phyloP scores from a whole-genome alignment of 1,140 invertebrate species.

The Bombus superbus region DNA sequence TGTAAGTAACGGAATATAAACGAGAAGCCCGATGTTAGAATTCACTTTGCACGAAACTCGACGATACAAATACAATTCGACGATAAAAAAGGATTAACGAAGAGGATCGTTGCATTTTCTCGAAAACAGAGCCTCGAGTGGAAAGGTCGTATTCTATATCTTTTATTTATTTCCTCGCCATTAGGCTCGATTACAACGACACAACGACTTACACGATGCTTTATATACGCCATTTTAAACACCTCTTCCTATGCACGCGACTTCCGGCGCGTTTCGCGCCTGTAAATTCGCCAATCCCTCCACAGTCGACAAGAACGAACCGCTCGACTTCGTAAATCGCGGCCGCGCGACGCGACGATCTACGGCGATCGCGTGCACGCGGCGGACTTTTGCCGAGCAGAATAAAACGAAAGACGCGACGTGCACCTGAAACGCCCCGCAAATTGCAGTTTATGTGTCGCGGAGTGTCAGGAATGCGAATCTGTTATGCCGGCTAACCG shows the following conservation, averaged over 20 bases:
- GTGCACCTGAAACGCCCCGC: slow-evolving; percentile 40
- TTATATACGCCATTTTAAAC: neutral
- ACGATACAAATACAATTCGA: too few species aligned
- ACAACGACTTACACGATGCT: neutral
- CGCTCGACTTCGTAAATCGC: slow-evolving; percentile 60
- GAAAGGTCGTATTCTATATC: too few species aligned
- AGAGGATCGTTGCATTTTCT: too few species aligned
- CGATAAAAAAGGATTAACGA: too few species aligned
- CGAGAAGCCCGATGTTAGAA: too few species aligned
- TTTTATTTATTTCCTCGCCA: too few species aligned
- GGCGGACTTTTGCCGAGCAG: slow-evolving; percentile 17
- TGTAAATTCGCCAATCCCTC: slow-evolving; percentile 12
- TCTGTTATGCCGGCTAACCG: slow-evolving; percentile 45
- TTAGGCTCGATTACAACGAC: too few species aligned
- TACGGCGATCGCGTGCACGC: slow-evolving; percentile 21
- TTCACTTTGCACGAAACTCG: too few species aligned
- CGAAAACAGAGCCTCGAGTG: too few species aligned
- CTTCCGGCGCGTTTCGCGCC: neutral
- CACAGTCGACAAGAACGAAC: slow-evolving; percentile 15
- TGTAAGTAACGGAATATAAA: too few species aligned
- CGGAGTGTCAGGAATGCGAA: slow-evolving; percentile 59
- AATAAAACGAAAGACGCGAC: slow-evolving; percentile 24
- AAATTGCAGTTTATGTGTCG: slow-evolving; percentile 66
- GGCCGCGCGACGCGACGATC: slow-evolving; percentile 32
- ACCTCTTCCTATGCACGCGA: neutral